phyloP scores from a whole-genome alignment of 2,888 invertebrate species.

The Dermolepida albohirtum region DNA sequence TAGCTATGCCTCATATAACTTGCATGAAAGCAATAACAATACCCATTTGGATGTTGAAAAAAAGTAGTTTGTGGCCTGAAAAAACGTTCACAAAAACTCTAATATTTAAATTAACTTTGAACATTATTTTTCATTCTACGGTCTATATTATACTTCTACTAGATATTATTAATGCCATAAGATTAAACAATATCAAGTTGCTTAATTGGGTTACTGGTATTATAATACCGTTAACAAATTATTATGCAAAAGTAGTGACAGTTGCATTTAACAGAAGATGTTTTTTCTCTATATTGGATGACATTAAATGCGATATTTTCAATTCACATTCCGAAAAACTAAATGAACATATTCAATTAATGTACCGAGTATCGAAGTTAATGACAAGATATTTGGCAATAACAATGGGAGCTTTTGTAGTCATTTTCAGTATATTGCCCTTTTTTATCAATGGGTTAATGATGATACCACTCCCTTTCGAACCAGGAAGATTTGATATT shows the following conservation, averaged over 20 bases:
- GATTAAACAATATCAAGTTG: slow-evolving; percentile 5
- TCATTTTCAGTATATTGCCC: slow-evolving; percentile 9
- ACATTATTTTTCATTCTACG: not conserved
- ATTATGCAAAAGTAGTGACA: slow-evolving; percentile 4
- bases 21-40: not conserved
- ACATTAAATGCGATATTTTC: slow-evolving; percentile 2
- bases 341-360: slow-evolving; percentile 19
- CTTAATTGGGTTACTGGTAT: slow-evolving; percentile 19
- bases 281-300: slow-evolving; percentile 7
- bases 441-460: slow-evolving; percentile 1
- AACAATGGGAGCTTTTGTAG: not conserved
- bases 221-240: slow-evolving; percentile 20
- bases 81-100: not conserved
- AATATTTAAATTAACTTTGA: slow-evolving; percentile 2
- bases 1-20: not conserved
- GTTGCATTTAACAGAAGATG: not conserved
- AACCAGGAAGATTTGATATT: slow-evolving; percentile 3
- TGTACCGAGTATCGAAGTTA: not conserved
- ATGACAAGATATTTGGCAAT: slow-evolving; percentile 13
- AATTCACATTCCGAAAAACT: slow-evolving; percentile 3
- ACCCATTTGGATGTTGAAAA: slow-evolving; percentile 19
- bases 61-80: slow-evolving; percentile 5
- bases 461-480: slow-evolving; percentile 10
- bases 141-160: not conserved
- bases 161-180: slow-evolving; percentile 11